A percentile compares a stretch with the other conserved stretches of the same genome.
These are phyloP conservation scores for Prietella phreatophila DNA, from an alignment of 2,113 vertebrate species.

Conservation along the genomic window DNA sequence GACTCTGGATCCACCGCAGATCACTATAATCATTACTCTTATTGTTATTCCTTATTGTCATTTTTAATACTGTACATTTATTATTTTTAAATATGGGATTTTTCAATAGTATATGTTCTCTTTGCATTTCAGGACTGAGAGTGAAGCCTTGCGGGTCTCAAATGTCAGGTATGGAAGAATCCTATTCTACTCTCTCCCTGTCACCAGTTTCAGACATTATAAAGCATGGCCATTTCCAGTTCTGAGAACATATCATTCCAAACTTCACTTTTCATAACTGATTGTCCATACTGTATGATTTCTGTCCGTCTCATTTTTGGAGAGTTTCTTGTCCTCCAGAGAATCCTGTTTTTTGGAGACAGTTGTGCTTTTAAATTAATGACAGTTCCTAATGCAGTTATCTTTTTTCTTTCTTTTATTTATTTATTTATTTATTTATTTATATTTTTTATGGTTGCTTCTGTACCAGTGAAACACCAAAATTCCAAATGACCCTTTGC, in stretches of 20 bases:
- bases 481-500: background rate
- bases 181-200: background rate
- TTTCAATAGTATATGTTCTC: conserved; percentile 12
- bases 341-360: background rate
- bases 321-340: background rate
- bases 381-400: background rate
- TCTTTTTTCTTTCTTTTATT: background rate
- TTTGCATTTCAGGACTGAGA: conserved; percentile 74
- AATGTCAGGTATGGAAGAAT: conserved; percentile 74
- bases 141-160: conserved; percentile 65
- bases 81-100: background rate
- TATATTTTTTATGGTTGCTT: background rate
- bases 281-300: background rate
- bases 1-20: background rate
- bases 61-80: background rate
- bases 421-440: too few species aligned
- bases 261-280: conserved; percentile 13
- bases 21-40: background rate
- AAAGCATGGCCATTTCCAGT: conserved; percentile 39
- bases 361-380: background rate
- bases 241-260: conserved; percentile 19
- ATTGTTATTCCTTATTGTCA: background rate
- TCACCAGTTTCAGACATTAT: background rate
- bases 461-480: background rate
- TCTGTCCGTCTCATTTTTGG: background rate